These are phyloP conservation scores for Neoscelio sp. DNA, from an alignment of 2,888 invertebrate genomes.

Conservation along the genomic window DNA sequence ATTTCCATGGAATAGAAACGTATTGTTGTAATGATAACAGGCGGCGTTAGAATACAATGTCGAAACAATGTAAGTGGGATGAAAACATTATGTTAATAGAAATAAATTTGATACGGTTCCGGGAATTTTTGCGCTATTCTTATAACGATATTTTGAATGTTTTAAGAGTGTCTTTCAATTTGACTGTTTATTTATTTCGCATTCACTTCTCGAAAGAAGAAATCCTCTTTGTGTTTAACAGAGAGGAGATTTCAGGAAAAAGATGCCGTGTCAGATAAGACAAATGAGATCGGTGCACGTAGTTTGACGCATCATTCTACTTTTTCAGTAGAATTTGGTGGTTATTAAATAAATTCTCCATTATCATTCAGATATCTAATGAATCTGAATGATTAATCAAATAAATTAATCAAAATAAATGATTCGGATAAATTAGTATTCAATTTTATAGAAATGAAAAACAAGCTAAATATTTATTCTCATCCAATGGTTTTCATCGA, in stretches of 20 bases:
- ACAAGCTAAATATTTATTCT: slow-evolving; percentile 18
- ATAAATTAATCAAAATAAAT: slow-evolving; percentile 14
- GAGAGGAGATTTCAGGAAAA: no score
- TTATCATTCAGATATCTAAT: no score
- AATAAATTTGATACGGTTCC: slow-evolving; percentile 30
- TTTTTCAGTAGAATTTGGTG: no score
- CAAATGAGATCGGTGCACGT: no score
- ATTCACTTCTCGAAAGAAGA: background rate
- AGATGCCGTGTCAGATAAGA: no score
- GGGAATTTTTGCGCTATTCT: background rate
- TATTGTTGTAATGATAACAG: slow-evolving; percentile 42
- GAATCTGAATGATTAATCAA: no score
- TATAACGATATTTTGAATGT: slow-evolving; percentile 6
- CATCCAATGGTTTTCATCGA: slow-evolving; percentile 7
- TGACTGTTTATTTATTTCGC: background rate
- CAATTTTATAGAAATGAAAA: slow-evolving; percentile 9
- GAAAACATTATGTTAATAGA: slow-evolving; percentile 30
- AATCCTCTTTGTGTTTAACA: no score
- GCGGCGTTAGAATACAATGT: slow-evolving; percentile 11
- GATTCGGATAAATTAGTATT: background rate
- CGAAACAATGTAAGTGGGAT: slow-evolving; percentile 10
- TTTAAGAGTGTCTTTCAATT: slow-evolving; percentile 10
- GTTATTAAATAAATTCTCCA: no score
- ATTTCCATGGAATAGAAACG: slow-evolving; percentile 17
- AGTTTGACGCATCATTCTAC: no score